A percentile compares a stretch with the other conserved stretches of the same genome.
Evolutionary conservation across 2,113 vertebrate species (phyloP).

Genomic region (Gallinago jamesoni): DNA sequence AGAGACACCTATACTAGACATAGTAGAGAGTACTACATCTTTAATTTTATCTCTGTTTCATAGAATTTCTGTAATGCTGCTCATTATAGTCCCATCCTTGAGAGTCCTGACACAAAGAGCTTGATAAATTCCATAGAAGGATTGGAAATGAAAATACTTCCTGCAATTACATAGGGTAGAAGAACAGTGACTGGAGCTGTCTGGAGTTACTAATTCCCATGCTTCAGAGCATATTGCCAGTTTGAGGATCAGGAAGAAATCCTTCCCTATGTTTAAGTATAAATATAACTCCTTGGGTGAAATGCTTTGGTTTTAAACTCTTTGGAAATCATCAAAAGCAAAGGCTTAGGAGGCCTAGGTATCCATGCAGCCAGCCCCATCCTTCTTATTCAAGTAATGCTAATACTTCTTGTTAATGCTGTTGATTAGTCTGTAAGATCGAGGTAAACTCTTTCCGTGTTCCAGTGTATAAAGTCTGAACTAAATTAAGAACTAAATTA

Average conservation of each 20-base stretch:
- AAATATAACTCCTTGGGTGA: neutral
- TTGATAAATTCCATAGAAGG: neutral
- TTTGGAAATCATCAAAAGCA: neutral
- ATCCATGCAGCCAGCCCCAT: neutral
- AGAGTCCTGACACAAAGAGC: neutral
- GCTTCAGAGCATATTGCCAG: neutral
- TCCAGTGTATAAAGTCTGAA: neutral
- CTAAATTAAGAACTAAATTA: neutral
- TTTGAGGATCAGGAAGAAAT: neutral
- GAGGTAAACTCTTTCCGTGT: neutral
- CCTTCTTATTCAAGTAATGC: neutral
- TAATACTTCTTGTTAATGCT: neutral
- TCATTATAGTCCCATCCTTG: neutral
- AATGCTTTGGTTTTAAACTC: neutral
- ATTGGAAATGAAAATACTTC: neutral
- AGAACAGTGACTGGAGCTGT: neutral
- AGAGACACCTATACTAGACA: neutral
- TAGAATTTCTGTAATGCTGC: neutral
- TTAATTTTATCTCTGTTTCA: neutral
- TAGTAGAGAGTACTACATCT: neutral
- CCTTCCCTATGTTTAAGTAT: neutral
- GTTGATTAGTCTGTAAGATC: neutral
- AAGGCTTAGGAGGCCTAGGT: neutral
- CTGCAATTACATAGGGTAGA: neutral
- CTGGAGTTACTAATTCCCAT: neutral